A percentile compares a stretch with the other conserved stretches of the same genome.
These are phyloP conservation scores for Platycheirus albimanus DNA, from an alignment of 2,888 invertebrate species.

Conservation along the genomic window DNA sequence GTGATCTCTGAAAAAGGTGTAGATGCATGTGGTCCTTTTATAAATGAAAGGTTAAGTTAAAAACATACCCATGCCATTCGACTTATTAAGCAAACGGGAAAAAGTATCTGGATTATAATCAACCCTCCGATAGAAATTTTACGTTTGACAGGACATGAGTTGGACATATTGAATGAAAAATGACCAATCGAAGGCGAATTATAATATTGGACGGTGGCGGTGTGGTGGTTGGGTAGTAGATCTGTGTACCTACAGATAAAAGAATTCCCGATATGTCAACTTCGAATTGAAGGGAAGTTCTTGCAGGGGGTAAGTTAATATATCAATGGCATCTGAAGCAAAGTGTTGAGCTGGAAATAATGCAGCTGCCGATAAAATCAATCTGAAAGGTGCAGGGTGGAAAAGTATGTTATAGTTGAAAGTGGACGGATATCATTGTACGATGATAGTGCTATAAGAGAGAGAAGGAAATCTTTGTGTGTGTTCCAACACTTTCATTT, in stretches of 20 bases:
- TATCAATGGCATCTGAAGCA: slow-evolving; percentile 55
- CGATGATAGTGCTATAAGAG: too few species aligned
- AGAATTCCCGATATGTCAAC: slow-evolving; percentile 15
- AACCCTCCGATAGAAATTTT: slow-evolving; percentile 35
- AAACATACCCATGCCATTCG: not conserved
- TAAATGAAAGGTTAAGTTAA: not conserved
- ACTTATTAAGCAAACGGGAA: not conserved
- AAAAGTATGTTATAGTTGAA: not conserved
- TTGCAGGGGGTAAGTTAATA: not conserved
- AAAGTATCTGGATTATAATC: slow-evolving; percentile 16
- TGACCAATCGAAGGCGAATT: slow-evolving; percentile 80
- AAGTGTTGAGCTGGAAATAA: slow-evolving; percentile 55
- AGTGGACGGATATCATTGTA: too few species aligned
- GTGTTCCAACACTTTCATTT: too few species aligned
- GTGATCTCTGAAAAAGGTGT: slow-evolving; percentile 1
- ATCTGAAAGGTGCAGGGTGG: slow-evolving; percentile 33
- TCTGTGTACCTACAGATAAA: slow-evolving; percentile 30
- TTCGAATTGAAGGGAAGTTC: slow-evolving; percentile 49
- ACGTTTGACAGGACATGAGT: slow-evolving; percentile 32
- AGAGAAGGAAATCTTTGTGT: not conserved
- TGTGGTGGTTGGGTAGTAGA: slow-evolving; percentile 40
- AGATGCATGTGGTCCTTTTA: slow-evolving; percentile 18
- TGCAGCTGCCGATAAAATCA: slow-evolving; percentile 58
- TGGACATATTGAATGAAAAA: slow-evolving; percentile 78
- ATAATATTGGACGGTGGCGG: slow-evolving; percentile 58